Evolutionary conservation across 2,888 invertebrate genomes (phyloP), one percentile per base, ranked within the genome.

Genomic region (Caenorhabditis drosophilae): DNA sequence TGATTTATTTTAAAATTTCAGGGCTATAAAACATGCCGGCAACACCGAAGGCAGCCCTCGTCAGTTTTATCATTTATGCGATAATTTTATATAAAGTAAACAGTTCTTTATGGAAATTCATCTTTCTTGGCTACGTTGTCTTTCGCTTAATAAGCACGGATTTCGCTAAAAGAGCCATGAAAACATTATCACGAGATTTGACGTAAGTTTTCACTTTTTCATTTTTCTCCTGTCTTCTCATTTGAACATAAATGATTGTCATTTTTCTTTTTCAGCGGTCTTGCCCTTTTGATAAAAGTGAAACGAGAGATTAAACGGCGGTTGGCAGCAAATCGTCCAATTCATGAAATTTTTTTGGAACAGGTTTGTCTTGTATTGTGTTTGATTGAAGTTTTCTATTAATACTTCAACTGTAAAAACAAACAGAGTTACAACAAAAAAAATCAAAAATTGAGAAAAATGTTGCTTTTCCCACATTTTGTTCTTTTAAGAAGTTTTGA

Each of bases 291-390:
- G 36, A 55, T 79, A 35, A 46, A 51, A 11, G 74, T 82, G 36
- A 72, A 77, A 48, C 26, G 68, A 9, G 73, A 71, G 31, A 74
- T 79, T 42, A 68, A 70, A 20, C 51, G 56, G 46, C 53, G 72
- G 20, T 67, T 81, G 46, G 58, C 54, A 9, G 62, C 56, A 23
- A 73, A 82, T 59, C 51, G 49, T 20, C 81, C 81, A 9, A 60
- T 81, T 26, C 79, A 82, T 52, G 67, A 75, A 36, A 73, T 77
- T 46, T 82, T 78, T 59, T 67, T 80, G 38, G 76, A 80, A 47
- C 63, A 73, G 66, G 68, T 73, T 60, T 52, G 62, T 63, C 12
- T 12, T 35, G 31, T 20, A 9, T n/a, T n/a, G n/a, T 12, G 31
- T 31, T 31, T 31, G 6, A 9, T 9, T 31, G 31, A 18, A 38